Evolutionary conservation across 2,888 invertebrate species (phyloP).

Genomic region (Tolmerus cingulatus): DNA sequence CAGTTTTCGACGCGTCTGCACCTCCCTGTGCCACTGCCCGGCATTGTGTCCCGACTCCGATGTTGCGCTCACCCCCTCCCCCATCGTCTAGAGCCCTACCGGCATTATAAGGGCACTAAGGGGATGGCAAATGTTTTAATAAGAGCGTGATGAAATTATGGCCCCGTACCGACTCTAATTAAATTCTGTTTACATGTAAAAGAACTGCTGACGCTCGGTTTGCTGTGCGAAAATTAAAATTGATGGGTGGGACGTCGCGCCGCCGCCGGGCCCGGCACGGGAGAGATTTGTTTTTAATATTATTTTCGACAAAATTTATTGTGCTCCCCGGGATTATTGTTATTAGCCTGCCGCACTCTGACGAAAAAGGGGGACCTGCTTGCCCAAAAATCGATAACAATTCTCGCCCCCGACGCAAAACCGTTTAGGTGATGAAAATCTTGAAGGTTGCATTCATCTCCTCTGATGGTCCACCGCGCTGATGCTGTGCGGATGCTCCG

Average conservation of each 20-base stretch:
- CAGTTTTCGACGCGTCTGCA: neutral
- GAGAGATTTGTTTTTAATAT: conserved; percentile 32
- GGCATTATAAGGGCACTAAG: conserved; percentile 12
- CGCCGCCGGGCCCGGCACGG: neutral
- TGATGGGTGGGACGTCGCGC: neutral
- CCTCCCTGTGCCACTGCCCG: neutral
- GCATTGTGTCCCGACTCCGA: neutral
- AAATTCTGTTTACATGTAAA: conserved; percentile 36
- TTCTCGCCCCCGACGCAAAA: neutral
- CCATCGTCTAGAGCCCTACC: neutral
- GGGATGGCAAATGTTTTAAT: conserved; percentile 36
- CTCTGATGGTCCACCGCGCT: neutral
- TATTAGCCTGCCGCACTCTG: neutral
- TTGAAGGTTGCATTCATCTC: neutral
- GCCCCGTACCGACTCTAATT: conserved; percentile 25
- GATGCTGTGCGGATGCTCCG: neutral
- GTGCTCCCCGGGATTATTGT: conserved; percentile 5
- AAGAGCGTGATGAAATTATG: conserved; percentile 35
- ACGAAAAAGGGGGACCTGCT: neutral
- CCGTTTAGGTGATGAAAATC: neutral
- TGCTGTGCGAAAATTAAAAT: conserved; percentile 19
- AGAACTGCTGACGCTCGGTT: conserved; percentile 27
- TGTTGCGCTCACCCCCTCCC: neutral
- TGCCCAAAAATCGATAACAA: neutral
- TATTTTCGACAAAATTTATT: conserved; percentile 21